Evolutionary conservation across 2,113 vertebrate genomes (phyloP), one percentile per base, ranked within the genome.

Genomic region (Clarias batrachus): DNA sequence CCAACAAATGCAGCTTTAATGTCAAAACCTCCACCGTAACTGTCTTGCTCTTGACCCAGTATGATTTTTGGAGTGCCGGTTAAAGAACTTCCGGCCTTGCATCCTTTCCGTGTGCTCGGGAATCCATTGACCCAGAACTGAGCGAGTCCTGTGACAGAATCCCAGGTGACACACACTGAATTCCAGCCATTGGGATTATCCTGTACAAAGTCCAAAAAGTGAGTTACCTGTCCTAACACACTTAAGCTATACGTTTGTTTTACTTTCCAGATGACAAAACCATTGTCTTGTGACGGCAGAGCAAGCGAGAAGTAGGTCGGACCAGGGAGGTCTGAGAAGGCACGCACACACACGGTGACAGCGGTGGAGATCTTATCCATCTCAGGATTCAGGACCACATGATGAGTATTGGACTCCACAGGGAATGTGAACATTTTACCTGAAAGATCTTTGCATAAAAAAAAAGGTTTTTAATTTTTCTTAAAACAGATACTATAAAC

Each of bases 101-200:
- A 0, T 2, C 41, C 65, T 79, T 89, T 89, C 13, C 27, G 74
- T 30, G 70, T 2, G 3, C 66, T 89, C 1, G 80, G 83, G 23
- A 63, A 76, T 37, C 88, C 86, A 11, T 90, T 89, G 8, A 90
- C 57, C 90, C 90, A 90, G 57, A 88, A 7, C 88, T 90, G 90
- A 41, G 23, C 25, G 12, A 90, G 13, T 14, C 90, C 86, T 14
- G 86, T 89, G 17, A 8, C 17, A 1, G 63, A 57, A 4, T 89
- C 81, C 90, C 90, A 90, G n/a, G 88, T 90, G 27, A 33, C 81
- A 6, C 88, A 90, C 4, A 88, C 21, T 7, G 90, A 90, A 85
- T 88, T 83, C 86, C 86, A 89, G 30, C 59, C 37, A 16, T 86
- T 86, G 9, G 52, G 13, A 23, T 81, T 33, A 37, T 83, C 82